These are phyloP conservation scores for Sinotaia quadrata DNA, from an alignment of 2,888 invertebrate genomes.

Conservation along the genomic window DNA sequence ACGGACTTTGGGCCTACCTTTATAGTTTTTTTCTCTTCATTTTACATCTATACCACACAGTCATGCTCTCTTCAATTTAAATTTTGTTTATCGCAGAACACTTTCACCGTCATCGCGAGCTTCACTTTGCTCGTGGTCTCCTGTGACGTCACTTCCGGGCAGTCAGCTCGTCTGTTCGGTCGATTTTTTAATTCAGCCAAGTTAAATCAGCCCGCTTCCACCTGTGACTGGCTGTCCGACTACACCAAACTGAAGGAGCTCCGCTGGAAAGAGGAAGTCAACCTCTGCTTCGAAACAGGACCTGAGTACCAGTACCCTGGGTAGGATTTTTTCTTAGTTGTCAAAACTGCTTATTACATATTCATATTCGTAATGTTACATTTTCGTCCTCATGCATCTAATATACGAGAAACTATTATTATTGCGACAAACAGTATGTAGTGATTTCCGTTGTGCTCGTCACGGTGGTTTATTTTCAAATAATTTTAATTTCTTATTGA, in stretches of 20 bases:
- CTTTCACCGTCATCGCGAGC: background rate
- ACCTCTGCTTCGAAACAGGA: slow-evolving; percentile 23
- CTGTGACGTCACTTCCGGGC: slow-evolving; percentile 12
- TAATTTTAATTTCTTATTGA: background rate
- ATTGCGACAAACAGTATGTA: too few relatives aligned
- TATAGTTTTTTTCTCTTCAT: background rate
- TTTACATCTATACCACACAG: background rate
- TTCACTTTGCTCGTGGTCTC: slow-evolving; percentile 7
- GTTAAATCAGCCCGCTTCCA: background rate
- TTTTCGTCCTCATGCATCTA: too few relatives aligned
- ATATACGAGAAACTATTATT: too few relatives aligned
- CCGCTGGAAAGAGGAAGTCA: slow-evolving; percentile 11
- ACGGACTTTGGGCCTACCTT: too few relatives aligned
- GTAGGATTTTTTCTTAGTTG: too few relatives aligned
- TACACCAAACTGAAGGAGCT: slow-evolving; percentile 16
- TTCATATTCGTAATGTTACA: too few relatives aligned
- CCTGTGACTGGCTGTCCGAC: slow-evolving; percentile 12
- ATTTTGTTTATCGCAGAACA: slow-evolving; percentile 2
- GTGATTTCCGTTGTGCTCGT: too few relatives aligned
- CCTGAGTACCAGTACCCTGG: slow-evolving; percentile 14
- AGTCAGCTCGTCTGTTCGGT: slow-evolving; percentile 7
- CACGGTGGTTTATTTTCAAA: too few relatives aligned
- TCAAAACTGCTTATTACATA: too few relatives aligned
- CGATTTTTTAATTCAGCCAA: slow-evolving; percentile 9
- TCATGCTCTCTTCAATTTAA: background rate